Percentiles rank a stretch among this genome's conserved stretches.
Conservation (phyloP, 2,797 vertebrate species). For the Takifugu ocellatus region DNA sequence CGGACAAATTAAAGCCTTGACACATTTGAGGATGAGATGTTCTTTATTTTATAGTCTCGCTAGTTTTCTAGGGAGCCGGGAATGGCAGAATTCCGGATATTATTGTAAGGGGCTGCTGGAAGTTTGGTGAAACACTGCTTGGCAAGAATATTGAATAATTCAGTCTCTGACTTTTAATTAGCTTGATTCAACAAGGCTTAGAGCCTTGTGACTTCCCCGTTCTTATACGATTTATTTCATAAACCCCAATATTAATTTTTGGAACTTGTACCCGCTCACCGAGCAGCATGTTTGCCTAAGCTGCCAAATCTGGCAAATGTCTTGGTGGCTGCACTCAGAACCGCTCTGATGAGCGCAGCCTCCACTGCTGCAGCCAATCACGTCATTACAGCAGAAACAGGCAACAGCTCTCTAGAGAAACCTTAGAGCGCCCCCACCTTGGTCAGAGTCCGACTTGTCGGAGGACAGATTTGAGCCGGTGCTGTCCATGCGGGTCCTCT, state of each 20-base stretch:
- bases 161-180: too few species aligned
- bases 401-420: background rate
- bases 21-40: too few species aligned
- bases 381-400: background rate
- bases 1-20: too few species aligned
- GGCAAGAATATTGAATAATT: too few species aligned
- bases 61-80: too few species aligned
- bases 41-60: too few species aligned
- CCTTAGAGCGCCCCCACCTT: constrained; percentile 78
- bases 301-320: background rate
- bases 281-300: background rate
- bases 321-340: background rate
- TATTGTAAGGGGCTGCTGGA: too few species aligned
- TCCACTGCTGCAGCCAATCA: background rate
- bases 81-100: too few species aligned
- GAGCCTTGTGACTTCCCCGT: background rate
- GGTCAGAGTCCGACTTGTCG: constrained; percentile 88
- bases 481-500: constrained; percentile 88
- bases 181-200: too few species aligned
- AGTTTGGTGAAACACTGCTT: too few species aligned
- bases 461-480: constrained; percentile 84
- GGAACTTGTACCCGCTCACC: background rate
- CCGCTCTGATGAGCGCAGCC: too few species aligned
- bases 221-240: background rate
- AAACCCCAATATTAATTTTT: background rate